A percentile compares a stretch with the other conserved stretches of the same genome.
Conservation (phyloP, 2,888 invertebrate genomes). For the Sesia bembeciformis region DNA sequence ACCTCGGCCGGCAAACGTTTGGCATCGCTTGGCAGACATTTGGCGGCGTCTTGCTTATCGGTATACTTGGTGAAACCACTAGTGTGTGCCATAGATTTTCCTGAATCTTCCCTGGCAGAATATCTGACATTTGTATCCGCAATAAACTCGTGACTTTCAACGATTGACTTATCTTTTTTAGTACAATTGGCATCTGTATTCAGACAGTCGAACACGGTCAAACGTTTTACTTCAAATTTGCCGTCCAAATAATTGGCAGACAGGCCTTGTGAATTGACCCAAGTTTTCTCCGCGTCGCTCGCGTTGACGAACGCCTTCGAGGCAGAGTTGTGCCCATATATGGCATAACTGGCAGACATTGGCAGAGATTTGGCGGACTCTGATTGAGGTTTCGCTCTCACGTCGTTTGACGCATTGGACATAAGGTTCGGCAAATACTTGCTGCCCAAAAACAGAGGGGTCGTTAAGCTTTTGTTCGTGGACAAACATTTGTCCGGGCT, state of each 20-base stretch:
- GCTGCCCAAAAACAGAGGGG: not conserved
- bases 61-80: not conserved
- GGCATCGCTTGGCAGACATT: conserved; percentile 1
- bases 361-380: conserved; percentile 13
- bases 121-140: too few species aligned
- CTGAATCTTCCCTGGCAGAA: not conserved
- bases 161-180: too few species aligned
- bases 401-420: not conserved
- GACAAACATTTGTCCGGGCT: conserved; percentile 14
- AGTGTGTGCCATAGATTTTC: conserved; percentile 3
- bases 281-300: too few species aligned
- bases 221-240: too few species aligned
- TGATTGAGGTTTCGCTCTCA: not conserved
- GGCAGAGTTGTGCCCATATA: too few species aligned
- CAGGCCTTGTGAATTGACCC: too few species aligned
- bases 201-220: too few species aligned
- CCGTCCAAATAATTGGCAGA: too few species aligned
- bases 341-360: conserved; percentile 6
- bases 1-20: conserved; percentile 5
- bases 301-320: too few species aligned
- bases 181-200: too few species aligned
- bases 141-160: too few species aligned
- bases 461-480: not conserved
- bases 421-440: not conserved
- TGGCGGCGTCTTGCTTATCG: not conserved